Percentiles rank a stretch among this genome's conserved stretches.
phyloP scores from a whole-genome alignment of 2,888 invertebrate species.

The Drosophila macrothrix region DNA sequence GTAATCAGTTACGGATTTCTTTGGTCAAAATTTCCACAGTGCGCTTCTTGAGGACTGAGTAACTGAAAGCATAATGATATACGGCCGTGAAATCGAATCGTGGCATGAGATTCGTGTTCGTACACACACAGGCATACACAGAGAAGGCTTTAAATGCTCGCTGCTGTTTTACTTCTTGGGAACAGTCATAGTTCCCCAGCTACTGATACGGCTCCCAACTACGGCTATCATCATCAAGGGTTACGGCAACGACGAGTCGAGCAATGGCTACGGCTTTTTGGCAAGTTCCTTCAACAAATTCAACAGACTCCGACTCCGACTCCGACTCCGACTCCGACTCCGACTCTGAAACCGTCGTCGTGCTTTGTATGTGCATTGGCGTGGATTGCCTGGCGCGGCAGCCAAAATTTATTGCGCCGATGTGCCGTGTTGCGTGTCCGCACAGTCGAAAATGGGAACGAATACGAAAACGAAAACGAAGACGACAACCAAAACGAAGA shows the following conservation, averaged over 20 bases:
- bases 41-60: constrained; percentile 40
- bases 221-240: constrained; percentile 18
- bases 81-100: constrained; percentile 76
- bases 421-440: constrained; percentile 59
- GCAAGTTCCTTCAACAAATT: constrained; percentile 61
- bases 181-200: constrained; percentile 4
- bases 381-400: constrained; percentile 68
- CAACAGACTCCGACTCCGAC: constrained; percentile 53
- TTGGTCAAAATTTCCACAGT: constrained; percentile 6
- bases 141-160: constrained; percentile 75
- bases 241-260: constrained; percentile 6
- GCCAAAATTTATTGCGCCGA: constrained; percentile 68
- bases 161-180: constrained; percentile 35
- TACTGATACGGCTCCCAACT: constrained; percentile 1
- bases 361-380: constrained; percentile 46
- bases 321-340: neutral
- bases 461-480: constrained; percentile 10
- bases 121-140: constrained; percentile 21
- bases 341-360: neutral
- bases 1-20: neutral
- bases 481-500: constrained; percentile 18
- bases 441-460: constrained; percentile 12
- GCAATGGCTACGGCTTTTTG: constrained; percentile 38
- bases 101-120: constrained; percentile 40
- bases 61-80: constrained; percentile 80